A percentile compares a stretch with the other conserved stretches of the same genome.
Conservation (phyloP, 2,888 invertebrate species). For the Andrena bicolor region DNA sequence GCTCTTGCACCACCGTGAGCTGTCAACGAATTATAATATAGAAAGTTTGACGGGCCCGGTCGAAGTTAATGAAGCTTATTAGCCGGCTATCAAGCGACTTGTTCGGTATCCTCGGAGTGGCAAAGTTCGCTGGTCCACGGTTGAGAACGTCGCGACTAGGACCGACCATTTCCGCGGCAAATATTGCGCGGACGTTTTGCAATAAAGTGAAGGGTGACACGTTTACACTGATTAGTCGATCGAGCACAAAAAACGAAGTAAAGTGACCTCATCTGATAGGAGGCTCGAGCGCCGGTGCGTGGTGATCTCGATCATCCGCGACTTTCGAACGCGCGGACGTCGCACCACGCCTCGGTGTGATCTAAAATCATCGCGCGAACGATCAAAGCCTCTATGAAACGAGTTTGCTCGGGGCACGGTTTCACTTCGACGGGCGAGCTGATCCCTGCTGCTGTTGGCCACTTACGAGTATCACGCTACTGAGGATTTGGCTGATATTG, state of each 20-base stretch:
- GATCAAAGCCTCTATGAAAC: neutral
- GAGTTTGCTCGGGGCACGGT: neutral
- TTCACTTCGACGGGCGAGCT: neutral
- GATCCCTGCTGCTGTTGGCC: neutral
- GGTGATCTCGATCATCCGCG: neutral
- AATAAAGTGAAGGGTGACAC: slow-evolving; percentile 52
- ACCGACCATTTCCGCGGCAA: neutral
- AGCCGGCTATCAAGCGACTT: neutral
- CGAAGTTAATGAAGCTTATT: neutral
- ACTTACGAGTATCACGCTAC: slow-evolving; percentile 89
- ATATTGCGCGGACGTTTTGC: slow-evolving; percentile 19
- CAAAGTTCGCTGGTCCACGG: neutral
- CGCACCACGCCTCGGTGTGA: neutral
- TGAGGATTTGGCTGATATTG: slow-evolving; percentile 88
- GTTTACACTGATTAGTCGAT: slow-evolving; percentile 7
- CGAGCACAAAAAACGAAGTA: slow-evolving; percentile 1
- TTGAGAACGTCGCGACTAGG: neutral
- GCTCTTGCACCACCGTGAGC: neutral
- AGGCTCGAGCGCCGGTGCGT: neutral
- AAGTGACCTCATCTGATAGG: neutral
- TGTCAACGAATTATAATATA: neutral
- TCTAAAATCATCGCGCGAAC: neutral
- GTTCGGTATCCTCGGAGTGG: neutral
- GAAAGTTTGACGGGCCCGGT: neutral
- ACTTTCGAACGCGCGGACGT: neutral